Percentiles rank a stretch among this genome's conserved stretches.
These are phyloP conservation scores for Tonatia bakeri DNA, from an alignment of 2,113 vertebrate genomes.

Conservation along the genomic window DNA sequence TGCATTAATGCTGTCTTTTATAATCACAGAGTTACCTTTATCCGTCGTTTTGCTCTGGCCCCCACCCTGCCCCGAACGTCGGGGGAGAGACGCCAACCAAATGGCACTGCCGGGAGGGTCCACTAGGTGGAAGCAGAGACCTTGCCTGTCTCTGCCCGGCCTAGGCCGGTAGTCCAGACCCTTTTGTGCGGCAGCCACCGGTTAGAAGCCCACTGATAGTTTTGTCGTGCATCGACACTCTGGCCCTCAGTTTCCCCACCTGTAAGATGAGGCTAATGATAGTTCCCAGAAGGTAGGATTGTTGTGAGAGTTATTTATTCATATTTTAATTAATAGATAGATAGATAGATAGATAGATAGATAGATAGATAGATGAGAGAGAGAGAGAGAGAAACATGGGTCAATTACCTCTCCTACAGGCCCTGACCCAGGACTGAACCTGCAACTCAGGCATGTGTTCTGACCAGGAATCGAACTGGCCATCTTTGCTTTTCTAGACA, in stretches of 20 bases:
- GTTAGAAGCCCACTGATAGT: not conserved
- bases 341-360: too few relatives aligned
- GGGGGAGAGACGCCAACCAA: accelerated
- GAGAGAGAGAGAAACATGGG: too few relatives aligned
- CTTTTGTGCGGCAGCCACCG: accelerated
- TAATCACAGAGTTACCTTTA: not conserved
- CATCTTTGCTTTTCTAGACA: too few relatives aligned
- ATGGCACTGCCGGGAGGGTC: not conserved
- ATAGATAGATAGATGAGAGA: too few relatives aligned
- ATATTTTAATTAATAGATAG: too few relatives aligned
- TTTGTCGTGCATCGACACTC: accelerated
- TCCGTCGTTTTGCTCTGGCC: not conserved
- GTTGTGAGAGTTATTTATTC: not conserved
- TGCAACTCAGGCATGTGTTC: too few relatives aligned
- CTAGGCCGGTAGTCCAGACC: accelerated
- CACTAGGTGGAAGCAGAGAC: slow-evolving; percentile 24
- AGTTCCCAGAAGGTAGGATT: not conserved
- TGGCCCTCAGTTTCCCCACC: not conserved
- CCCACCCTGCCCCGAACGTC: accelerated
- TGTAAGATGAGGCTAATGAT: not conserved
- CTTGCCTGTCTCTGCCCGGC: accelerated
- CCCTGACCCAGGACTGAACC: too few relatives aligned
- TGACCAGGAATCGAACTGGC: too few relatives aligned
- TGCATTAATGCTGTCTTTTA: not conserved
- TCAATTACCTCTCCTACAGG: too few relatives aligned